These are phyloP conservation scores for Philopedon plagiatum DNA, from an alignment of 2,888 invertebrate species.

Conservation along the genomic window DNA sequence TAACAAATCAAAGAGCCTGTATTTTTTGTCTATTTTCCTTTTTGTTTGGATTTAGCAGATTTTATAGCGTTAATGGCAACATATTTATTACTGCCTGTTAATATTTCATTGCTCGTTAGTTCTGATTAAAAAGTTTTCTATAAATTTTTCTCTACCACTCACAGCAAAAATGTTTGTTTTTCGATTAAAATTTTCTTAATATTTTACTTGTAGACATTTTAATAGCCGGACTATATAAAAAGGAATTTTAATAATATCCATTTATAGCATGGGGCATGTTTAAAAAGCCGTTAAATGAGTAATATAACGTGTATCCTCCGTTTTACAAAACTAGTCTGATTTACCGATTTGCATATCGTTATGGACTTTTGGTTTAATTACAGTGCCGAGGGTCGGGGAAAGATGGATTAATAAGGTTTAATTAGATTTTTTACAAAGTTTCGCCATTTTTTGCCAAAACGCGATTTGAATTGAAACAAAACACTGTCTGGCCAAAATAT, in stretches of 20 bases:
- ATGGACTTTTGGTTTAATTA: constrained; percentile 33
- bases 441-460: constrained; percentile 8
- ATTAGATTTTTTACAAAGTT: constrained; percentile 25
- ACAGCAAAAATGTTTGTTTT: too few species aligned
- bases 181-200: not conserved
- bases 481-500: not conserved
- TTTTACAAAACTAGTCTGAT: constrained; percentile 34
- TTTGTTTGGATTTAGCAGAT: too few species aligned
- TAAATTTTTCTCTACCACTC: too few species aligned
- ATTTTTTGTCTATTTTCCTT: too few species aligned
- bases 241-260: constrained; percentile 18
- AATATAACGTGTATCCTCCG: constrained; percentile 24
- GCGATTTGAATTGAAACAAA: constrained; percentile 7
- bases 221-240: not conserved
- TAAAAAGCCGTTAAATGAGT: constrained; percentile 32
- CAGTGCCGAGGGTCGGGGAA: constrained; percentile 5
- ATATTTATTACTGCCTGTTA: too few species aligned
- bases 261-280: constrained; percentile 16
- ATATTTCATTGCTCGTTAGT: too few species aligned
- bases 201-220: not conserved
- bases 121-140: too few species aligned
- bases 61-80: too few species aligned
- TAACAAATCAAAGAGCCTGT: too few species aligned
- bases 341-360: constrained; percentile 33
- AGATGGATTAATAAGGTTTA: constrained; percentile 20